Evolutionary conservation across 2,888 invertebrate species (phyloP), one percentile per base, ranked within the genome.

Genomic region (Pemphredon lugubris): DNA sequence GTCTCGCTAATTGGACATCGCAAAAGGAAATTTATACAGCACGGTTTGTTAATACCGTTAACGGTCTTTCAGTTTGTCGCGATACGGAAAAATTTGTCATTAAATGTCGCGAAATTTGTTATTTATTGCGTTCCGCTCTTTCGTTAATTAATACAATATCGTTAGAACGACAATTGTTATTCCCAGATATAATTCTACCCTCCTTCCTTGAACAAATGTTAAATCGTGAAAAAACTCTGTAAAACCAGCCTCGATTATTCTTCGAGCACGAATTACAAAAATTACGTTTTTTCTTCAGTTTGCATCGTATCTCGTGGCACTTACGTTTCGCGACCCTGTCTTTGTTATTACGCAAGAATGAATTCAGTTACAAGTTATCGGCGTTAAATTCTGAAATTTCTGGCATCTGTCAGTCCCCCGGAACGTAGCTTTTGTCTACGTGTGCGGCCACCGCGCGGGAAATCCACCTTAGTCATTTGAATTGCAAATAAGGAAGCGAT

Each of bases 401-500:
- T 73, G 73, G 55, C 75, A 65, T 55, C 67, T 72, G 65, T 48
- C 81, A 70, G 68, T 71, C 54, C 20, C 7, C 42, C 13, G 11
- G 7, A 16, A 32, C n/a, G 34, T 9, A 16, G 5, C 30, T 21
- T 9, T 6, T 16, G 45, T 20, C 32, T 30, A 55, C 40, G 20
- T 11, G 54, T 18, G 26, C 54, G 48, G 16, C 23, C 32, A 21
- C n/a, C n/a, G 20, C 61, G 44, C 61, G 45, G 60, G 47, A 66
- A 69, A 82, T 65, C 60, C 73, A 58, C 61, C 39, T 44, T 45
- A 34, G 59, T 64, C 71, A 55, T 79, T 78, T 79, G 77, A 77
- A 80, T 82, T 82, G 81, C 80, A 80, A 82, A 82, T 76, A 16
- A 40, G 40, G 13, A 40, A 61, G 37, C 53, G 67, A 68, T 68